phyloP scores from a whole-genome alignment of 2,113 vertebrate species.

The Oophaga pumilio region DNA sequence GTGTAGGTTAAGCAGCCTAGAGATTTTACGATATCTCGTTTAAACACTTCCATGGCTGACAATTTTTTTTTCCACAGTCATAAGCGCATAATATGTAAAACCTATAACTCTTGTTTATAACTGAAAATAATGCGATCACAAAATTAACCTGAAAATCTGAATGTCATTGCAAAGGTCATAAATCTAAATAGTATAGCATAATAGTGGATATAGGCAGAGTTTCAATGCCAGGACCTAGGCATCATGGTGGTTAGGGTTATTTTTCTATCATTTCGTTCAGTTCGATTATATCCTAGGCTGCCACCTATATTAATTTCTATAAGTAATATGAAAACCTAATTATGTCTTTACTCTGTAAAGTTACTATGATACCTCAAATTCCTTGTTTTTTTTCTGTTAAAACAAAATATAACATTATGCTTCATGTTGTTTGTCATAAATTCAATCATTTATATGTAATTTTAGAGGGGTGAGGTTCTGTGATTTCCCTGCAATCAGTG shows the following conservation, averaged over 20 bases:
- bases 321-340: too few relatives aligned
- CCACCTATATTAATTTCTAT: too few relatives aligned
- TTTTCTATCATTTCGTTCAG: too few relatives aligned
- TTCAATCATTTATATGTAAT: too few relatives aligned
- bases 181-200: background rate
- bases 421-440: too few relatives aligned
- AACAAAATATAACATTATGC: too few relatives aligned
- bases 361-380: too few relatives aligned
- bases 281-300: too few relatives aligned
- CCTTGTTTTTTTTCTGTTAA: too few relatives aligned
- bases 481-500: too few relatives aligned
- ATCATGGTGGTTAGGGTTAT: background rate
- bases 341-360: too few relatives aligned
- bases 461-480: too few relatives aligned
- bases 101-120: background rate
- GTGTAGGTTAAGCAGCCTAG: slow-evolving; percentile 11
- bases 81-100: background rate
- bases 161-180: background rate
- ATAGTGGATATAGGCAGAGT: background rate
- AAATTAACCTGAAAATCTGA: background rate
- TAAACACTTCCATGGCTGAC: background rate
- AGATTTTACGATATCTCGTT: background rate
- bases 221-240: background rate
- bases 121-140: background rate
- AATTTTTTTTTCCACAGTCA: background rate